Evolutionary conservation across 2,888 invertebrate species (phyloP).

Genomic region (Latrodectus elegans): DNA sequence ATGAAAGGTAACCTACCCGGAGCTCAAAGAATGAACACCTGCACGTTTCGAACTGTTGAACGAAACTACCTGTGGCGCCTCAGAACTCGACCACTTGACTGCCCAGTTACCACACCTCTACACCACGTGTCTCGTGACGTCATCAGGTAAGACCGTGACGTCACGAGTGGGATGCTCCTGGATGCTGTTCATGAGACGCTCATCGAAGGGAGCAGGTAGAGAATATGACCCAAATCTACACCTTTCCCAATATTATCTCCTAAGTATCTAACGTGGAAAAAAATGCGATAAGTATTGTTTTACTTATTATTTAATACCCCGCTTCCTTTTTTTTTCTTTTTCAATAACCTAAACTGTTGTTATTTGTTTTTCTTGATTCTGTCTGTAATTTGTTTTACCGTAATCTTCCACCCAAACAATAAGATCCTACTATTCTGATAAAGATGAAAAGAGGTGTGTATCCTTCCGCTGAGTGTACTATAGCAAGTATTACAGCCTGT

Average conservation of each 20-base stretch:
- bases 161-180: constrained; percentile 49
- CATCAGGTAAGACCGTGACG: constrained; percentile 66
- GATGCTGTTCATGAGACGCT: constrained; percentile 45
- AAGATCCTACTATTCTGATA: constrained; percentile 54
- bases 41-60: constrained; percentile 50
- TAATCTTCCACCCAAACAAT: constrained; percentile 23
- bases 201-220: constrained; percentile 50
- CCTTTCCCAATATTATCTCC: neutral
- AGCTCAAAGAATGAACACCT: constrained; percentile 36
- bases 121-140: constrained; percentile 65
- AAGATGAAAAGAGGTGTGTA: constrained; percentile 61
- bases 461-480: constrained; percentile 59
- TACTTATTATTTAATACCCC: neutral
- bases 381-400: constrained; percentile 30
- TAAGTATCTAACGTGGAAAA: neutral
- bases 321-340: neutral
- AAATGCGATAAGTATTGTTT: neutral
- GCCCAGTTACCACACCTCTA: constrained; percentile 59
- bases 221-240: constrained; percentile 9
- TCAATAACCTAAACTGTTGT: neutral
- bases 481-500: constrained; percentile 4
- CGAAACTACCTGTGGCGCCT: constrained; percentile 66
- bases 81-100: constrained; percentile 64
- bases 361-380: neutral
- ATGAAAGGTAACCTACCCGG: constrained; percentile 60